Evolutionary conservation across 2,888 invertebrate genomes (phyloP).

Genomic region (Scelioninae gen. 2): DNA sequence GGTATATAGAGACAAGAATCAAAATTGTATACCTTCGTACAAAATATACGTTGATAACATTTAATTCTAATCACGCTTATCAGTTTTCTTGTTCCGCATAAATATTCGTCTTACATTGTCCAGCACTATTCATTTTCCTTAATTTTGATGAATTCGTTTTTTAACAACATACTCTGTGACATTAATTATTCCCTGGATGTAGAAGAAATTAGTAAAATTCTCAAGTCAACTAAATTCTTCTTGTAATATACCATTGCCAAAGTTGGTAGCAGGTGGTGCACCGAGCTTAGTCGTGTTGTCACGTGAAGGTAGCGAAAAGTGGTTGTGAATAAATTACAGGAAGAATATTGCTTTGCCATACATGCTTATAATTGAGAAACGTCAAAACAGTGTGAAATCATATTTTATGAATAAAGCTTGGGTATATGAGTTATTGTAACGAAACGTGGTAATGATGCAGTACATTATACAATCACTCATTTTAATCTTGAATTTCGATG

Average conservation of each 20-base stretch:
- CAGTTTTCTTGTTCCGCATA: too few species aligned
- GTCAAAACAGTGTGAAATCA: constrained; percentile 11
- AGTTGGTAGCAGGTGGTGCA: constrained; percentile 53
- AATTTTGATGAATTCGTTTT: too few species aligned
- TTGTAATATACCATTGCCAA: constrained; percentile 35
- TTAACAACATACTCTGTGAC: too few species aligned
- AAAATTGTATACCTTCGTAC: too few species aligned
- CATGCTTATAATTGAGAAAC: constrained; percentile 34
- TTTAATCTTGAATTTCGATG: too few species aligned
- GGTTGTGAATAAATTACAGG: constrained; percentile 52
- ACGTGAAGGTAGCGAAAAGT: constrained; percentile 51
- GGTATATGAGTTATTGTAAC: not conserved
- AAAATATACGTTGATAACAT: too few species aligned
- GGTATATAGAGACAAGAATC: too few species aligned
- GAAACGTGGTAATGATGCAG: too few species aligned
- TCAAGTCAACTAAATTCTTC: constrained; percentile 17
- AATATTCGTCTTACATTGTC: too few species aligned
- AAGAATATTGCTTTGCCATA: constrained; percentile 28
- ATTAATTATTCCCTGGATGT: constrained; percentile 21
- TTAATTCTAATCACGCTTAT: too few species aligned
- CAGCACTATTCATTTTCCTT: too few species aligned
- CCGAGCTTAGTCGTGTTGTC: constrained; percentile 54
- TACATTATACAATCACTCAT: too few species aligned
- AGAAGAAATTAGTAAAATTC: constrained; percentile 17
- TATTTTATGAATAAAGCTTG: not conserved